A percentile compares a stretch with the other conserved stretches of the same genome.
Evolutionary conservation across 2,113 vertebrate genomes (phyloP).

Genomic region (Erinaceus europaeus): DNA sequence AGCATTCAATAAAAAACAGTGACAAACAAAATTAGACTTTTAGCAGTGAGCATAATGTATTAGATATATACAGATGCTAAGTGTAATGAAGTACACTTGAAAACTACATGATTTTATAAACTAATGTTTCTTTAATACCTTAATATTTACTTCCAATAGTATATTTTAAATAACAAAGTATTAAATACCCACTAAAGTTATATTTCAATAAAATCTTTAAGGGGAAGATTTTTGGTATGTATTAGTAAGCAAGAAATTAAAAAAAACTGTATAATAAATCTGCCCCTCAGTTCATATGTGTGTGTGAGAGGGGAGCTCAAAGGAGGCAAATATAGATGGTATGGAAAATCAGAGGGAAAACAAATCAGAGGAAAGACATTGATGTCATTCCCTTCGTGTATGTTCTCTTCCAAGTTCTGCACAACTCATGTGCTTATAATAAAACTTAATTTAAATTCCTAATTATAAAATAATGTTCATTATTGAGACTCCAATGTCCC

Average conservation of each 20-base stretch:
- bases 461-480: too few relatives aligned
- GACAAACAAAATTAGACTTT: not conserved
- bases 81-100: not conserved
- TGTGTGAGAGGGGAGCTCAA: accelerated
- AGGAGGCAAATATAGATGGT: not conserved
- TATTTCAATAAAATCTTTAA: not conserved
- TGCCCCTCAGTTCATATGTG: not conserved
- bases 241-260: not conserved
- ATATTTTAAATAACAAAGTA: not conserved
- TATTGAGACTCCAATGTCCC: too few relatives aligned
- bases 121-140: not conserved
- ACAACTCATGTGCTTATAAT: not conserved
- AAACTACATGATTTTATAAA: not conserved
- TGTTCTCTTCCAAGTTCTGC: not conserved
- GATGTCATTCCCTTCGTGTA: not conserved
- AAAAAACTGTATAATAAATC: not conserved
- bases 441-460: too few relatives aligned
- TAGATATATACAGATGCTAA: not conserved
- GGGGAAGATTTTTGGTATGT: not conserved
- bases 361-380: not conserved
- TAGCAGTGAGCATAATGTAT: not conserved
- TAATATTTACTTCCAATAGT: not conserved
- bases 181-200: not conserved
- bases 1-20: not conserved
- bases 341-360: not conserved